Base-by-base conservation (phyloP, 2,888 invertebrate species). In the Lasius platythorax region DNA sequence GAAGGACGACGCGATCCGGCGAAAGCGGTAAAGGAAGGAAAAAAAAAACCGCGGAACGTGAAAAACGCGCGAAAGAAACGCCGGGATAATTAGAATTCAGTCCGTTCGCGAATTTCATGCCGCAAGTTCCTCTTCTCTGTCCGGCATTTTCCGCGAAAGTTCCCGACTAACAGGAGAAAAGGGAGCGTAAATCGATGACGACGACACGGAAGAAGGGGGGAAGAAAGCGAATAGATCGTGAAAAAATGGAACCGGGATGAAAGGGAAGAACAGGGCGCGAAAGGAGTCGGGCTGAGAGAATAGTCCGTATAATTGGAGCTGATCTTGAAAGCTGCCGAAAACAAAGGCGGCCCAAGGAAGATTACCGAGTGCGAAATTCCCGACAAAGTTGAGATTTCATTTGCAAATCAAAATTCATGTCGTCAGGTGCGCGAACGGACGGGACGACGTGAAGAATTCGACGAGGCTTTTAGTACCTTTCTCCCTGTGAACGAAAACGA, bases 321-420 rank as follows among this genome's bases (percentile, higher is more conserved):
- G 83, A 74, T n/a, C 50, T 67, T 61, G 82, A 84, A 61, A 46
- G 88, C 72, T 53, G 66, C 64, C 64, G 82, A 74, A 82, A 82
- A 88, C 79, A 88, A 88, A 88, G 84, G 81, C 84, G 53, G 61
- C 30, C 2, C 46, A 73, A 68, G 74, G 33, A 85, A 82, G 83
- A 85, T 82, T 82, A 82, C 50, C 30, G 85, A 3, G 40, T 30
- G 63, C 33, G 56, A 58, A 83, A 76, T 61, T 82, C 33, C 15
- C 79, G 28, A 53, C n/a, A 18, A 83, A 74, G 76, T 78, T 83
- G 70, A 75, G 72, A 88, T 88, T 87, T 82, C 68, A 87, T 89
- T 89, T 89, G 85, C 82, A 89, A 89, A 88, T 89, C 84, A 87
- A 87, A 89, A 87, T 87, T 85, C 87, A 82, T 73, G 82, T 76